Conservation (phyloP, 1,140 invertebrate species). For the Heliconius nattereri region DNA sequence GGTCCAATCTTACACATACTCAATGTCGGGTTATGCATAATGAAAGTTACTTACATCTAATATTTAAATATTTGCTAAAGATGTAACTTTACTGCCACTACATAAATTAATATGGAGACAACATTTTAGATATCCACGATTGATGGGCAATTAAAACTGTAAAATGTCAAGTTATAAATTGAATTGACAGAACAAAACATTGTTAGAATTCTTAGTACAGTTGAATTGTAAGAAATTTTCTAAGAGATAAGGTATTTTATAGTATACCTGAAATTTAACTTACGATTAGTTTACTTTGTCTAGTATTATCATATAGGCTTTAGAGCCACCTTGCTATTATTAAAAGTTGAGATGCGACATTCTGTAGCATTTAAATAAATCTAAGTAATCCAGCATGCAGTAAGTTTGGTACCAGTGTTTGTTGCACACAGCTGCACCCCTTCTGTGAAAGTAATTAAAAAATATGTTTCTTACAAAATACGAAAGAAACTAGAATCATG, state of each 20-base stretch:
- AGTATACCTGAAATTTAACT: conserved; percentile 32
- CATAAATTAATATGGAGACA: conserved; percentile 37
- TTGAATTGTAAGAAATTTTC: conserved; percentile 20
- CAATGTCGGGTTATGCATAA: conserved; percentile 44
- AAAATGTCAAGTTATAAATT: conserved; percentile 4
- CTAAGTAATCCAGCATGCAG: conserved; percentile 68
- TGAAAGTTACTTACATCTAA: conserved; percentile 39
- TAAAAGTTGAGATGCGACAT: conserved; percentile 59
- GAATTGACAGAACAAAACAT: neutral
- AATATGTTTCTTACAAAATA: neutral
- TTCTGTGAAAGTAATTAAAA: conserved; percentile 41
- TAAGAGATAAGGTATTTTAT: conserved; percentile 27
- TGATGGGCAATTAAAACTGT: neutral
- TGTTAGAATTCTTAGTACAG: neutral
- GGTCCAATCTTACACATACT: conserved; percentile 48
- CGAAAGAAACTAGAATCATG: neutral
- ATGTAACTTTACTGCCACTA: conserved; percentile 47
- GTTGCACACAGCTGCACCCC: conserved; percentile 75
- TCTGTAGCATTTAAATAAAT: conserved; percentile 66
- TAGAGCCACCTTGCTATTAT: conserved; percentile 34
- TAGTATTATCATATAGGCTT: conserved; percentile 34
- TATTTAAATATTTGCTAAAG: conserved; percentile 41
- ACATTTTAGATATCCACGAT: conserved; percentile 15
- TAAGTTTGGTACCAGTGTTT: conserved; percentile 69
- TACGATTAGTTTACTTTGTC: conserved; percentile 34